Conservation (phyloP, 2,888 invertebrate genomes). For the Pristionchus arcanus region DNA sequence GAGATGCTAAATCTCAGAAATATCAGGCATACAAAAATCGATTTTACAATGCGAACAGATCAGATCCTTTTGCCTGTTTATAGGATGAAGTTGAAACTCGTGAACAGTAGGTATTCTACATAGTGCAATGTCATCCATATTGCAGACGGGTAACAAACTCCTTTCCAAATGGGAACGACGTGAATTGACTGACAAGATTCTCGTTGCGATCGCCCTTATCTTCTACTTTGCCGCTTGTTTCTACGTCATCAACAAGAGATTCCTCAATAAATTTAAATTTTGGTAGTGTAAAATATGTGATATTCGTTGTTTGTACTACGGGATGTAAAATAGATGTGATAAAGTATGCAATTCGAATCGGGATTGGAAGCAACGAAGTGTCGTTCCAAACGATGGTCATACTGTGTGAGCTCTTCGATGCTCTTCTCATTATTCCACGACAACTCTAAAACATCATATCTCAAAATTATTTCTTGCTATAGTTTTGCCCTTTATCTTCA, state of each 20-base stretch:
- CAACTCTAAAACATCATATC: not conserved
- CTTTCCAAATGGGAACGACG: constrained; percentile 94
- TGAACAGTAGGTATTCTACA: not conserved
- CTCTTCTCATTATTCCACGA: not conserved
- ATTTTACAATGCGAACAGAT: too few relatives aligned
- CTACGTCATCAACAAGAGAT: constrained; percentile 92
- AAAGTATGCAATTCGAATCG: constrained; percentile 19
- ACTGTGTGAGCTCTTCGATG: not conserved
- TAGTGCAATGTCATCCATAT: constrained; percentile 80
- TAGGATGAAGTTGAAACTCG: not conserved
- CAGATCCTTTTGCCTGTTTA: not conserved
- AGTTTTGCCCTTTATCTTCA: too few relatives aligned
- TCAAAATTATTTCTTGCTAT: too few relatives aligned
- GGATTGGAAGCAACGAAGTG: not conserved
- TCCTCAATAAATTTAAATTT: constrained; percentile 81
- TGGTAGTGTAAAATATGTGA: constrained; percentile 57
- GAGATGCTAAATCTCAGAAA: too few relatives aligned
- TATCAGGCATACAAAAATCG: too few relatives aligned
- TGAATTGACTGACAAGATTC: constrained; percentile 95
- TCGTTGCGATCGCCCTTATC: constrained; percentile 90
- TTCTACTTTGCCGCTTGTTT: constrained; percentile 93
- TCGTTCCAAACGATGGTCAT: constrained; percentile 5
- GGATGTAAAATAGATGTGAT: constrained; percentile 30
- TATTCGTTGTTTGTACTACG: constrained; percentile 39
- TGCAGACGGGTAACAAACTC: constrained; percentile 89